Evolutionary conservation across 2,797 vertebrate species (phyloP).

Genomic region (Falco rusticolus): DNA sequence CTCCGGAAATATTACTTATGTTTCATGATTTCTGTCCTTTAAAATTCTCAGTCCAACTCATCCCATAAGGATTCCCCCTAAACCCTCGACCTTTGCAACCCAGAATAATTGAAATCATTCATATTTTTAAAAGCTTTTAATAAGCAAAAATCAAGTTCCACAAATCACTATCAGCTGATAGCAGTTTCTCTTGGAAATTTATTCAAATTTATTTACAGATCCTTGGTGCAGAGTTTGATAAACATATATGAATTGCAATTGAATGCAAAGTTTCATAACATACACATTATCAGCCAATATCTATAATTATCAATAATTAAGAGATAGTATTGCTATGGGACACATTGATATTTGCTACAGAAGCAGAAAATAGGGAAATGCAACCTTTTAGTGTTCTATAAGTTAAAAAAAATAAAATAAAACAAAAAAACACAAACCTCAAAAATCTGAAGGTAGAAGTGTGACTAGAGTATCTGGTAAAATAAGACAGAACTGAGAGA

Average conservation of each 20-base stretch:
- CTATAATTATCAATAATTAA: not conserved
- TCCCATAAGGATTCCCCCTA: not conserved
- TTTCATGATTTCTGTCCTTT: not conserved
- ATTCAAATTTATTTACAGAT: not conserved
- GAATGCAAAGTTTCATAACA: not conserved
- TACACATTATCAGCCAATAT: not conserved
- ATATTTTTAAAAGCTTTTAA: not conserved
- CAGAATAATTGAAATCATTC: not conserved
- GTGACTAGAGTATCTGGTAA: not conserved
- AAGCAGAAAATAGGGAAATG: not conserved
- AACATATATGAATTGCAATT: not conserved
- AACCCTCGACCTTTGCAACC: not conserved
- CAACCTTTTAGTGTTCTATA: fast-evolving
- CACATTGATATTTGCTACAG: not conserved
- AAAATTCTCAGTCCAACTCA: not conserved
- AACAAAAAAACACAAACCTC: fast-evolving
- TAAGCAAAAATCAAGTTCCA: not conserved
- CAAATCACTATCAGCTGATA: not conserved
- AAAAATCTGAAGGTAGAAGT: not conserved
- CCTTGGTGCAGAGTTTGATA: not conserved
- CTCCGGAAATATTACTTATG: not conserved
- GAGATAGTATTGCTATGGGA: not conserved
- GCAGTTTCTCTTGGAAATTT: not conserved
- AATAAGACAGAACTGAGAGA: not conserved
- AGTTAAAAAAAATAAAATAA: not conserved